phyloP scores from a whole-genome alignment of 2,113 vertebrate genomes.

The Chaetura pelagica region DNA sequence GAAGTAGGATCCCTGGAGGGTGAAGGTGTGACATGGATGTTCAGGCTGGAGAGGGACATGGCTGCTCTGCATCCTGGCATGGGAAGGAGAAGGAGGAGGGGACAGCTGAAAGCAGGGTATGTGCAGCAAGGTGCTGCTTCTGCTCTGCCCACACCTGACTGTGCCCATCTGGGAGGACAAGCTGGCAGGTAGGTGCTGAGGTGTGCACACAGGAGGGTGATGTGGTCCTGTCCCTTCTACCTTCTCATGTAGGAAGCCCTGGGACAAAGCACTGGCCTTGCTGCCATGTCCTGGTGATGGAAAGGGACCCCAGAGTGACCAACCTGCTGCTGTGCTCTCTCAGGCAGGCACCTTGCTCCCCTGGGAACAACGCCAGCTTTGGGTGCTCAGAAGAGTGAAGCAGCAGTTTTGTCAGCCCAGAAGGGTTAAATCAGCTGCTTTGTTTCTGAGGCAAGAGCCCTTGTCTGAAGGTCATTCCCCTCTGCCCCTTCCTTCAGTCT shows the following conservation, averaged over 20 bases:
- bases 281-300: rapidly evolving
- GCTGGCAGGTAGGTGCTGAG: not conserved
- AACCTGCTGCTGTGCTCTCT: rapidly evolving
- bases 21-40: not conserved
- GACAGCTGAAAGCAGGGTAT: rapidly evolving
- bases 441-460: not conserved
- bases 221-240: not conserved
- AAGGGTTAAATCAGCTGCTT: not conserved
- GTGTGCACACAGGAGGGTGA: rapidly evolving
- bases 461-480: not conserved
- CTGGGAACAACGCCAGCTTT: rapidly evolving
- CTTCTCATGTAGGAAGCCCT: not conserved
- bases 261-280: not conserved
- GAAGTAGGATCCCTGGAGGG: not conserved
- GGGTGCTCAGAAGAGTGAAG: not conserved
- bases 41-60: not conserved
- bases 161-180: not conserved
- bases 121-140: not conserved
- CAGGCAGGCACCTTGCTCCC: rapidly evolving
- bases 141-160: not conserved
- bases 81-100: too few relatives aligned
- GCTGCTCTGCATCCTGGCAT: rapidly evolving
- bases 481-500: not conserved
- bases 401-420: not conserved
- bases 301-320: too few relatives aligned